Base-by-base conservation (phyloP, 2,888 invertebrate species). In the Heliconius erato region DNA sequence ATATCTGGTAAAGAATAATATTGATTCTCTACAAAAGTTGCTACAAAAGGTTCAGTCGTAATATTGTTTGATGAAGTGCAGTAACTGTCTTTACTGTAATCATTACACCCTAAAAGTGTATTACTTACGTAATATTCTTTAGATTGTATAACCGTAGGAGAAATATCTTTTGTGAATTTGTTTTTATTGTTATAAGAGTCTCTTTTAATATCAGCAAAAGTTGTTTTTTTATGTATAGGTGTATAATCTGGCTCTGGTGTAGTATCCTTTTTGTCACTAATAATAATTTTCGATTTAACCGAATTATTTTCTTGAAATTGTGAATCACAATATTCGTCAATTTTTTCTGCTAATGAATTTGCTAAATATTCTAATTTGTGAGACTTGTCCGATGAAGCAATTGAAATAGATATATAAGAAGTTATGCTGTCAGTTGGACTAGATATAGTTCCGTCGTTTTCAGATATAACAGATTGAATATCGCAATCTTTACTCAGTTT, bases 1-100 rank as follows among this genome's bases (percentile, higher is more conserved):
- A 97, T 97, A 91, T 97, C 97, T 14, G 97, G 97, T 85, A 97
- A 92, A 35, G 97, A 97, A 91, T 97, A 97, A 88, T 97, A 98
- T 90, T 97, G 97, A 90, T 97, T 97, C 90, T 97, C 97, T 84
- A 96, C 94, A 84, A 97, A 91, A 54, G 96, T 96, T 40, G 96
- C 94, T 19, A 95, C 94, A 87, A 93, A 96, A 63, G 96, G 96
- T 89, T 96, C 96, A 79, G 95, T 95, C 49, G 94, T 95, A 86
- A 94, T 96, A 86, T 95, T 96, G 90, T 92, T 96, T 80, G 91
- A 89, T 81, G 93, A 96, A 83, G 91, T 95, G 87, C 92, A 93
- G 82, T 93, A 91, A 84, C 90, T 93, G 88, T 93, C 94, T 74
- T 91, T 91, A 77, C 93, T 93, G 87, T 92, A 93, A 80, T 91